phyloP scores from a whole-genome alignment of 1,140 invertebrate genomes.

The Aphidius gifuensis region DNA sequence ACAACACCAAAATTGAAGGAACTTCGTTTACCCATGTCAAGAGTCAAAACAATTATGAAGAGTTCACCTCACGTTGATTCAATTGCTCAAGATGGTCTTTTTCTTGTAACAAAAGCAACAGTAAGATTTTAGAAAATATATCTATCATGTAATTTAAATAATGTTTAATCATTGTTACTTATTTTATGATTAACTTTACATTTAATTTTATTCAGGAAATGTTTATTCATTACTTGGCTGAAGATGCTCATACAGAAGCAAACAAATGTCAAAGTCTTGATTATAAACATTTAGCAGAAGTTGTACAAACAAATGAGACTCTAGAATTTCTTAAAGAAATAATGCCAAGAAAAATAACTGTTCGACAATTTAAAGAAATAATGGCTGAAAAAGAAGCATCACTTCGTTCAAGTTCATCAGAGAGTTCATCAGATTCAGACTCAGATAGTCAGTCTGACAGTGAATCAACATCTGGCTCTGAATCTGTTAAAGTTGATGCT shows the following conservation, averaged over 20 bases:
- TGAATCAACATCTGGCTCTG: constrained; percentile 43
- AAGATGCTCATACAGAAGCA: constrained; percentile 57
- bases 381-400: constrained; percentile 59
- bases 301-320: constrained; percentile 64
- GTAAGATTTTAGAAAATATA: constrained; percentile 53
- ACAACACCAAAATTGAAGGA: constrained; percentile 42
- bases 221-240: constrained; percentile 66
- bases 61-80: constrained; percentile 78
- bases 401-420: constrained; percentile 34
- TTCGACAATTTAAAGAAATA: constrained; percentile 63
- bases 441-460: constrained; percentile 51
- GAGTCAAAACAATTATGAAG: constrained; percentile 83
- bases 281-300: constrained; percentile 68
- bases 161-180: not conserved
- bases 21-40: constrained; percentile 63
- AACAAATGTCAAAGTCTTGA: constrained; percentile 56
- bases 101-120: constrained; percentile 70
- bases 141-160: not conserved
- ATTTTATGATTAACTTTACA: constrained; percentile 28
- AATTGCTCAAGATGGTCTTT: constrained; percentile 71
- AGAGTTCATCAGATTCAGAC: constrained; percentile 43
- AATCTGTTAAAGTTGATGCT: constrained; percentile 27
- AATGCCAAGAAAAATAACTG: constrained; percentile 69
- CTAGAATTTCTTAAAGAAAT: constrained; percentile 69
- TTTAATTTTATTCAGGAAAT: constrained; percentile 56